Percentiles rank a stretch among this genome's conserved stretches.
Conservation (phyloP, 2,888 invertebrate species). For the Chironomus riparius region DNA sequence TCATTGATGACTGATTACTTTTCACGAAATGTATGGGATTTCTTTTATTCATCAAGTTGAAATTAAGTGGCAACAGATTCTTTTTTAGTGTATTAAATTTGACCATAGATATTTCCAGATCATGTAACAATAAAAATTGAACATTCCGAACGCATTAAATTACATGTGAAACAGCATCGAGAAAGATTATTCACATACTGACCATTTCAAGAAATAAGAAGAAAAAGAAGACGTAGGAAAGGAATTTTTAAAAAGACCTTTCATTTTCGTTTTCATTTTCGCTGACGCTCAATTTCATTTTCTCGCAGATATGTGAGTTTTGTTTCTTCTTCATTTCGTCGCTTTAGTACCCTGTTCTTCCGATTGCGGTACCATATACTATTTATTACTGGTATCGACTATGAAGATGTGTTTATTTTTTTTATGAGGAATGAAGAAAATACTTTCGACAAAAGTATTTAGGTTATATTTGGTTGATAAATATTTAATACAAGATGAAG, state of each 20-base stretch:
- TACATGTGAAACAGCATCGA: no score
- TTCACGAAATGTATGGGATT: no score
- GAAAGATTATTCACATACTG: neutral
- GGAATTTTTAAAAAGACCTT: neutral
- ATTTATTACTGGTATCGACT: neutral
- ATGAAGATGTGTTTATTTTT: neutral
- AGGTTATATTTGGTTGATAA: conserved; percentile 24
- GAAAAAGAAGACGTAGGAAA: neutral
- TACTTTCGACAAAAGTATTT: conserved; percentile 27
- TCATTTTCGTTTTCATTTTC: conserved; percentile 10
- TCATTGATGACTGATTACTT: no score
- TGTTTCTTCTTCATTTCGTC: neutral
- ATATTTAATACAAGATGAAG: neutral
- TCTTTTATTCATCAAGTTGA: no score
- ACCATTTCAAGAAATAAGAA: neutral
- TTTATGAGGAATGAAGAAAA: neutral
- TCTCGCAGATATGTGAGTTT: no score
- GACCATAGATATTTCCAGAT: no score
- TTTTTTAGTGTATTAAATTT: no score
- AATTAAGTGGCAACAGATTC: no score
- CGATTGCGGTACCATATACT: neutral
- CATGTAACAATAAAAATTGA: no score
- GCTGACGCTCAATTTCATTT: neutral
- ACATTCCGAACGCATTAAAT: no score
- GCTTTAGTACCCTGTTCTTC: neutral